phyloP scores from a whole-genome alignment of 1,140 invertebrate genomes.

The Leptoteleia sp. region DNA sequence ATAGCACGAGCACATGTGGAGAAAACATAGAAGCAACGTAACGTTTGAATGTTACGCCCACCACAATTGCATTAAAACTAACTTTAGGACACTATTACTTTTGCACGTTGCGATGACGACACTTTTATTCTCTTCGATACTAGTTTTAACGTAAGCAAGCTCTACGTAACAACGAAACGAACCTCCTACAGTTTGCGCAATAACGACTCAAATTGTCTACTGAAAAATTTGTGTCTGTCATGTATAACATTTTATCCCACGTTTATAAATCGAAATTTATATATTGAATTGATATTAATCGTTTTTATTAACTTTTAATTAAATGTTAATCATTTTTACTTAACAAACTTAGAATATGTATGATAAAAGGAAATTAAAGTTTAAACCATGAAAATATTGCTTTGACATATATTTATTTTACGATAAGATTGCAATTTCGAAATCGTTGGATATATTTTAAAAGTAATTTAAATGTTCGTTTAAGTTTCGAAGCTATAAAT shows the following conservation, averaged over 20 bases:
- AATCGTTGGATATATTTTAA: constrained; percentile 15
- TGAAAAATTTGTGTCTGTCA: constrained; percentile 22
- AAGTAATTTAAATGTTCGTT: constrained; percentile 43
- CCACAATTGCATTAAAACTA: constrained; percentile 62
- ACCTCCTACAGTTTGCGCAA: constrained; percentile 3
- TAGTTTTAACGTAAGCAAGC: constrained; percentile 36
- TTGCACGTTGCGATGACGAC: constrained; percentile 32
- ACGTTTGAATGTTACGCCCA: constrained; percentile 50
- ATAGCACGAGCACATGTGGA: constrained; percentile 29
- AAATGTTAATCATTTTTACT: no score
- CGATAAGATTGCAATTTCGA: no score
- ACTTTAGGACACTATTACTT: constrained; percentile 54
- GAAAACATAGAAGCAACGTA: constrained; percentile 15
- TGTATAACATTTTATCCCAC: constrained; percentile 18
- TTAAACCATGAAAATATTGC: no score
- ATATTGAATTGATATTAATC: no score
- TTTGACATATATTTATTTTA: no score
- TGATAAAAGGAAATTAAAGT: no score
- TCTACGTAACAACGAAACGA: constrained; percentile 16
- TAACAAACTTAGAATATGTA: no score
- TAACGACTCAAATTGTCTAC: constrained; percentile 20
- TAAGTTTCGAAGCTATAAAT: constrained; percentile 45
- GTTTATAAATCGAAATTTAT: no score
- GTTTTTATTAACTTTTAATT: constrained; percentile 6
- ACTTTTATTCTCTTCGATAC: constrained; percentile 54